Evolutionary conservation across 2,888 invertebrate genomes (phyloP).

Genomic region (Acronicta alni): DNA sequence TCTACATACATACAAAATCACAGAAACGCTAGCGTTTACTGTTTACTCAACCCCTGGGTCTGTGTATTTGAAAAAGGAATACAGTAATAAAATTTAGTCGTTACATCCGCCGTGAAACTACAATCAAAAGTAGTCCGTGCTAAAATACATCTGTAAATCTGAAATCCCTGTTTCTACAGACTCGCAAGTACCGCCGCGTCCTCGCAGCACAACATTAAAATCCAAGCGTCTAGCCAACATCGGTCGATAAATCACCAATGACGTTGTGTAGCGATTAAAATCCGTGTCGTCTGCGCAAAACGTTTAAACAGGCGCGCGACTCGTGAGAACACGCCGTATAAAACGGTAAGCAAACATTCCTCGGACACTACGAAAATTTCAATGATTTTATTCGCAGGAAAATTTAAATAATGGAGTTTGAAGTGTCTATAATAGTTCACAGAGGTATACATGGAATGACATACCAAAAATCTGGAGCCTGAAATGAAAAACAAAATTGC

Average conservation of each 20-base stretch:
- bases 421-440: constrained; percentile 13
- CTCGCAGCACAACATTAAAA: constrained; percentile 58
- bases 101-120: background rate
- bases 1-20: too few relatives aligned
- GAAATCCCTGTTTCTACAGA: constrained; percentile 40
- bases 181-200: constrained; percentile 53
- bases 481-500: constrained; percentile 4
- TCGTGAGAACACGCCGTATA: constrained; percentile 79
- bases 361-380: constrained; percentile 58
- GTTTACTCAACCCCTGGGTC: too few relatives aligned
- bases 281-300: constrained; percentile 76
- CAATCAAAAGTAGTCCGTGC: constrained; percentile 31
- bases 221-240: constrained; percentile 61
- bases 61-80: background rate
- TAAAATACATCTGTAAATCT: constrained; percentile 46
- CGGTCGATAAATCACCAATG: constrained; percentile 79
- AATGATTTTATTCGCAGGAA: constrained; percentile 43
- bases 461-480: too few relatives aligned
- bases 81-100: background rate
- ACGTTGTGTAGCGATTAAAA: constrained; percentile 81
- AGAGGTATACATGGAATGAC: too few relatives aligned
- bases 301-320: constrained; percentile 70
- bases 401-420: constrained; percentile 39
- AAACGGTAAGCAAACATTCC: constrained; percentile 70
- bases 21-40: too few relatives aligned